Percentiles rank a stretch among this genome's conserved stretches.
Evolutionary conservation across 2,113 vertebrate species (phyloP).

Genomic region (Myiozetetes cayanensis): DNA sequence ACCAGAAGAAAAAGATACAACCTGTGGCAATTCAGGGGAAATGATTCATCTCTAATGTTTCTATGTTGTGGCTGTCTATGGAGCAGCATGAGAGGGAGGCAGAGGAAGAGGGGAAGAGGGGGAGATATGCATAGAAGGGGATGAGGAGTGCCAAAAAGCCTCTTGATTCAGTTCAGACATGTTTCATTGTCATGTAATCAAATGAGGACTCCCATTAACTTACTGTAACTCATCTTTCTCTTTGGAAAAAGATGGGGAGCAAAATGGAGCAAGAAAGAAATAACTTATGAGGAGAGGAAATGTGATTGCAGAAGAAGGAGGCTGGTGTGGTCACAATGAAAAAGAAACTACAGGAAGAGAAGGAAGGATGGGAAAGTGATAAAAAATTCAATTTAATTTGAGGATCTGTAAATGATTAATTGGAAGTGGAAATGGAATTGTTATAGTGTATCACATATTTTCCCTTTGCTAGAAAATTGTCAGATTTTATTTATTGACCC

Average conservation of each 20-base stretch:
- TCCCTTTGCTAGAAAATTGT: background rate
- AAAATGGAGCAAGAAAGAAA: background rate
- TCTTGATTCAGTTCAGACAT: background rate
- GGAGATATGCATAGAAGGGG: background rate
- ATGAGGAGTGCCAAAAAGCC: background rate
- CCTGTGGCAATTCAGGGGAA: conserved; percentile 38
- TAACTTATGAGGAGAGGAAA: background rate
- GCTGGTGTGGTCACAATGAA: background rate
- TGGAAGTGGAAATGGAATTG: background rate
- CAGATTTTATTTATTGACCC: background rate
- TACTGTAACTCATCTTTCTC: background rate
- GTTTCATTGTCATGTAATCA: background rate
- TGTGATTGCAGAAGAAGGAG: background rate
- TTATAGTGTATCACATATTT: background rate
- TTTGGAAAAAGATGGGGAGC: background rate
- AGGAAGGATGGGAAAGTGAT: background rate
- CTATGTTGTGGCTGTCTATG: background rate
- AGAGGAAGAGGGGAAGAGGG: background rate
- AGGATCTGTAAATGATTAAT: background rate
- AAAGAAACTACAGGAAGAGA: background rate
- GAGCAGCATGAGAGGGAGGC: background rate
- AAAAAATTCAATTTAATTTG: background rate
- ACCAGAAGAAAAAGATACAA: conserved; percentile 59
- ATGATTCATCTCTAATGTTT: conserved; percentile 53
- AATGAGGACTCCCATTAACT: background rate